These are phyloP conservation scores for Heterocephalus glaber DNA, from an alignment of 2,113 vertebrate species.

Conservation along the genomic window DNA sequence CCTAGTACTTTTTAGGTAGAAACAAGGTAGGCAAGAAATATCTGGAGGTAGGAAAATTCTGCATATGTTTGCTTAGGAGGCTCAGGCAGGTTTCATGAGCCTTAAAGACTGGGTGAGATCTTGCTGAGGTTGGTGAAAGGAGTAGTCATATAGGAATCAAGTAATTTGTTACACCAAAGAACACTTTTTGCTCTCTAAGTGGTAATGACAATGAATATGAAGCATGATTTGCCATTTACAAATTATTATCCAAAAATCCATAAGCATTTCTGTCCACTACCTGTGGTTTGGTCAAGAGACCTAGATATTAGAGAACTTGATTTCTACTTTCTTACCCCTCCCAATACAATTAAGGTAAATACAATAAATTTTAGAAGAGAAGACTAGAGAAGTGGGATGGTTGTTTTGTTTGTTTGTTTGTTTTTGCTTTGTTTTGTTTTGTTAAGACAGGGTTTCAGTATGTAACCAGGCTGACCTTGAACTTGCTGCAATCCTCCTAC, in stretches of 20 bases:
- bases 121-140: background rate
- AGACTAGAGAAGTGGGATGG: background rate
- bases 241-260: background rate
- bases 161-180: background rate
- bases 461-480: background rate
- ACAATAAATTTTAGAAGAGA: conserved; percentile 1
- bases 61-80: background rate
- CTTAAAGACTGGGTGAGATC: background rate
- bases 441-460: background rate
- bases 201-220: background rate
- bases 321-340: background rate
- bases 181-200: background rate
- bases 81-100: background rate
- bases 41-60: background rate
- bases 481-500: background rate
- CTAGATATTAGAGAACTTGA: background rate
- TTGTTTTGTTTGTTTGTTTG: background rate
- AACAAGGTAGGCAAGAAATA: background rate
- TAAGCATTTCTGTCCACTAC: background rate
- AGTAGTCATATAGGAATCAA: background rate
- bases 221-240: background rate
- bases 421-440: background rate
- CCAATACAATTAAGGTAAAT: background rate
- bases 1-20: background rate
- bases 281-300: background rate